phyloP scores from a whole-genome alignment of 92 coral and sea anemone genomes.

The Meandrina meandrites region DNA sequence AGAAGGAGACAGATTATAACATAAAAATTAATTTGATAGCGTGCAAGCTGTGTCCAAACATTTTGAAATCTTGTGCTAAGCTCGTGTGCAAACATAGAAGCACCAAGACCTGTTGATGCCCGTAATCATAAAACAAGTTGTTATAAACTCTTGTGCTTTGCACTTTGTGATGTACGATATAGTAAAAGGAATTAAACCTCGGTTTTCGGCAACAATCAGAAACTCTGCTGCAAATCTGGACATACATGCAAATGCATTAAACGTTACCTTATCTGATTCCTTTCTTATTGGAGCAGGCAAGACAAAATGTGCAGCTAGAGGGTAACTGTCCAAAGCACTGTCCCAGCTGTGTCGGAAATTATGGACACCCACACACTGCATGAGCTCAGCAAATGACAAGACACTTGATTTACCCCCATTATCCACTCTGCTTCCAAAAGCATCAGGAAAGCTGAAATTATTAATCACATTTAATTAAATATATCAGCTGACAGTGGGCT shows the following conservation, averaged over 20 bases:
- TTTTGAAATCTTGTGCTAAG: too few relatives aligned
- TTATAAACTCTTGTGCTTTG: too few relatives aligned
- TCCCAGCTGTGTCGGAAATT: conserved; percentile 71
- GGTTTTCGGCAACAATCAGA: too few relatives aligned
- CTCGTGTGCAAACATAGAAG: too few relatives aligned
- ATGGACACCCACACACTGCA: conserved; percentile 59
- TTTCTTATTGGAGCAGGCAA: conserved; percentile 10
- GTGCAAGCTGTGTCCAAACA: too few relatives aligned
- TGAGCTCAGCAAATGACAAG: conserved; percentile 65
- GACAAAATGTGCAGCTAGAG: conserved; percentile 49
- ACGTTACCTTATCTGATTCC: conserved; percentile 29
- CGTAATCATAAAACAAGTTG: too few relatives aligned
- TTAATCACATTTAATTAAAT: neutral
- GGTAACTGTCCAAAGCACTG: conserved; percentile 48
- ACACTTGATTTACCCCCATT: conserved; percentile 1
- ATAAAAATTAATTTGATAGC: neutral
- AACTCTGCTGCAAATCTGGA: too few relatives aligned
- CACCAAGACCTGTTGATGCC: too few relatives aligned
- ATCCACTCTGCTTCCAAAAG: conserved; percentile 12
- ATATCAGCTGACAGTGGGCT: too few relatives aligned
- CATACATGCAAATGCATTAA: too few relatives aligned
- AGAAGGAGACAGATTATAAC: neutral
- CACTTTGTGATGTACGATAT: too few relatives aligned
- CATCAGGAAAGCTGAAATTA: conserved; percentile 28
- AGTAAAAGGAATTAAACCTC: too few relatives aligned